Evolutionary conservation across 2,113 vertebrate genomes (phyloP), one percentile per base, ranked within the genome.

Genomic region (Clarias macrocephalus): DNA sequence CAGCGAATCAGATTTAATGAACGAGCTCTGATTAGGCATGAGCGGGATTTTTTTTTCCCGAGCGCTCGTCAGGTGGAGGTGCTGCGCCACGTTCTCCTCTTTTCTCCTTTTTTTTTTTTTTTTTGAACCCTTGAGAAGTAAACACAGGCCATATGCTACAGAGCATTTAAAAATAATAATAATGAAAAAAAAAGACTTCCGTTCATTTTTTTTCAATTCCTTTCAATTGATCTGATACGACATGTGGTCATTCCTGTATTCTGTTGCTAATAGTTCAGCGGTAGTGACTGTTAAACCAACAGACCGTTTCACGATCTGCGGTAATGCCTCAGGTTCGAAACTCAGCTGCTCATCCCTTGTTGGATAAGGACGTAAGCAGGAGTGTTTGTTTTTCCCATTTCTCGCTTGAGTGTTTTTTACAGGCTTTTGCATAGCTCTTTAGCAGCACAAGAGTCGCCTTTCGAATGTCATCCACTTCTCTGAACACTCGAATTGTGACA

Each of bases 21-120:
- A 28, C 85, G 63, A 85, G 91, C 90, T 89, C 92, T 92, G 93
- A 94, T 95, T 92, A 94, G 62, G 57, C 62, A 72, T 62, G 66
- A 82, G 66, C 33, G 3, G 63, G 63, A 83, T 79, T 79, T 75
- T 83, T 77, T 82, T 28, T 37, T 37, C 37, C 75, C 0, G 28
- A 57, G n/a, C 57, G 3, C 57, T 60, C 11, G 21, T 37, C 57
- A 42, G 57, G 79, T 81, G 66, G 66, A 84, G 68, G 66, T 57
- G 66, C 82, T 33, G 52, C 52, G 6, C 28, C 19, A 21, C 8
- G 10, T 7, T 23, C n/a, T 37, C 33, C n/a, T 54, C 63, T 8
- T 70, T 16, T 76, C 37, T 62, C 28, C 15, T 76, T 25, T 30
- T 37, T 62, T 0, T 42, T 42, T 0, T 42, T 42, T 42, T 42